A percentile compares a stretch with the other conserved stretches of the same genome.
phyloP scores from a whole-genome alignment of 2,797 vertebrate genomes.

The Fratercula arctica region DNA sequence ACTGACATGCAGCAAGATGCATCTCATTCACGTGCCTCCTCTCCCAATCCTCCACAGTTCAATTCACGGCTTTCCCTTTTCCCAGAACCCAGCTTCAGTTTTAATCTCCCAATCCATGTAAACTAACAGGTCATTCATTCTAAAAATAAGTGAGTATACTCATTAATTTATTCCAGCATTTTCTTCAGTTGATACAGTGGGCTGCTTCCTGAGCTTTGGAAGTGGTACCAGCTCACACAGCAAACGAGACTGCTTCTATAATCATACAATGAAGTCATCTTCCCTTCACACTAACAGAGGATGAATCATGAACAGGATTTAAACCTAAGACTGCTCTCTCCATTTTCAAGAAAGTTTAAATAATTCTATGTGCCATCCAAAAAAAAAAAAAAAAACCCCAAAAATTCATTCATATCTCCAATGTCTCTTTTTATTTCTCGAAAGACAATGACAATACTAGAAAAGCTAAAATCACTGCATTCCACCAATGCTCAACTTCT shows the following conservation, averaged over 20 bases:
- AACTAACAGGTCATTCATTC: background rate
- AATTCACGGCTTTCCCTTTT: background rate
- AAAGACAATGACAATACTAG: background rate
- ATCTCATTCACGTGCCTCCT: rapidly evolving
- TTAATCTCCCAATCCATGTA: background rate
- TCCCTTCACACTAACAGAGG: background rate
- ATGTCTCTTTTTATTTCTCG: background rate
- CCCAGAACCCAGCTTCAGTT: background rate
- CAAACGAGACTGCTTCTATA: background rate
- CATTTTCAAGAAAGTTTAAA: background rate
- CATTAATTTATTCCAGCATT: background rate
- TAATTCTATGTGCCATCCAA: background rate
- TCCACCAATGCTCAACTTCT: background rate
- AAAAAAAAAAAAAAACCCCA: too few species aligned
- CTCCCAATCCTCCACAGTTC: background rate
- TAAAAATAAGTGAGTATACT: background rate
- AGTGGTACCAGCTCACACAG: background rate
- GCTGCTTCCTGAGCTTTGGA: background rate
- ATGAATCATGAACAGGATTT: background rate
- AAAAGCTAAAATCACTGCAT: background rate
- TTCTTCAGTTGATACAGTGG: background rate
- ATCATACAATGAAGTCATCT: background rate
- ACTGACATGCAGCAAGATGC: background rate
- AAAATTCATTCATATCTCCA: rapidly evolving
- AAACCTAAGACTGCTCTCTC: background rate